Percentiles rank a stretch among this genome's conserved stretches.
These are phyloP conservation scores for Macrotus californicus DNA, from an alignment of 2,113 vertebrate species.

Conservation along the genomic window DNA sequence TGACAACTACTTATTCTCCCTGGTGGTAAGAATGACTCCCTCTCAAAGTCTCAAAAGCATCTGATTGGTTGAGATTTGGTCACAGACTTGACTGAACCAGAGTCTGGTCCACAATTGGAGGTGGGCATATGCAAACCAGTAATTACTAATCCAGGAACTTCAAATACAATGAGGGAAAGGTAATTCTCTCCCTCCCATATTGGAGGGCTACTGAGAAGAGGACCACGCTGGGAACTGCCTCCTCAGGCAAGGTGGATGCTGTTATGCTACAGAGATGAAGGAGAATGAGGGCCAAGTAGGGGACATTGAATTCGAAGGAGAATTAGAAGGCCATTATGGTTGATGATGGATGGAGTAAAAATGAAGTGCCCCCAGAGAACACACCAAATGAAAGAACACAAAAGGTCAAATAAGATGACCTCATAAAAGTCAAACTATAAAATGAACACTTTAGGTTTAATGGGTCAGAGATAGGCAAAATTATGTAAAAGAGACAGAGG, in stretches of 20 bases:
- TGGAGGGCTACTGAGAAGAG: neutral
- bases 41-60: neutral
- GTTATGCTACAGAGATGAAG: neutral
- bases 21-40: neutral
- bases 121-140: neutral
- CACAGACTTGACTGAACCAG: neutral
- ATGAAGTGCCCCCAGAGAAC: neutral
- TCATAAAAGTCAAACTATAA: neutral
- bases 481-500: neutral
- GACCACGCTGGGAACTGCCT: neutral
- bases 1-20: neutral
- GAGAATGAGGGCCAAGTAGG: neutral
- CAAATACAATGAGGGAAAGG: neutral
- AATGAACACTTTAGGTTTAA: neutral
- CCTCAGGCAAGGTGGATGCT: neutral
- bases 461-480: neutral
- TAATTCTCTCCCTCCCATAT: neutral
- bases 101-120: neutral
- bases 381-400: neutral
- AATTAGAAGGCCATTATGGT: neutral
- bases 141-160: neutral
- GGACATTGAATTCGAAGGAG: neutral
- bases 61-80: neutral
- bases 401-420: neutral
- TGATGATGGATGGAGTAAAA: neutral